Conservation (phyloP, 1,140 invertebrate species). For the Pemphigus obesinymphae region DNA sequence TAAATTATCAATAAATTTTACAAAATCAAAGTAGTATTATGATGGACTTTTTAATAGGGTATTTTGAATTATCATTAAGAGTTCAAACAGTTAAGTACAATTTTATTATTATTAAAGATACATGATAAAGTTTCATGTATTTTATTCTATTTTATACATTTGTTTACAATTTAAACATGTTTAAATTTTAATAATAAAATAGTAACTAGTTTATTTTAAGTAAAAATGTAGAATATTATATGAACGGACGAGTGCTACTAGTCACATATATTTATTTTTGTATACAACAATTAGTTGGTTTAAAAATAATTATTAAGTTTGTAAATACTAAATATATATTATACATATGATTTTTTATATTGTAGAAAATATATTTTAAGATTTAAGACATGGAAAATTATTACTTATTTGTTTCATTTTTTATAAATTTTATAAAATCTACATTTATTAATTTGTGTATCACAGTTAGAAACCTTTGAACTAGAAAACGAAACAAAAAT, state of each 20-base stretch:
- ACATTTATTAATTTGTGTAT: conserved; percentile 30
- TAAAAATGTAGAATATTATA: background rate
- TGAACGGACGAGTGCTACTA: conserved; percentile 33
- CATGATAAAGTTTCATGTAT: background rate
- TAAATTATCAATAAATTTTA: background rate
- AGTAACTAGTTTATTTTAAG: background rate
- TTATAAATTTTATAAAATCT: conserved; percentile 12
- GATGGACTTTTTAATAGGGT: background rate
- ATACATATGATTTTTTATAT: conserved; percentile 19
- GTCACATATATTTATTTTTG: conserved; percentile 37
- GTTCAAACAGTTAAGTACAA: background rate
- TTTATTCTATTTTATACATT: conserved; percentile 18
- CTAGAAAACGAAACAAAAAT: background rate
- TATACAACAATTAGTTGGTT: conserved; percentile 21
- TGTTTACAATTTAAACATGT: background rate
- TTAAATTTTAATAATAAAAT: conserved; percentile 5
- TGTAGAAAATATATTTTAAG: conserved; percentile 22
- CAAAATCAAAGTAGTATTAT: background rate
- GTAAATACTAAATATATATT: conserved; percentile 9
- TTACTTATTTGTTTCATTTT: background rate
- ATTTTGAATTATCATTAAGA: too few species aligned
- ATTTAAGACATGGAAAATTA: background rate
- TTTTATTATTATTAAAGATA: background rate
- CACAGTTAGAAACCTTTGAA: background rate
- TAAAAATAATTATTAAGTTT: conserved; percentile 22